phyloP scores from a whole-genome alignment of 2,888 invertebrate genomes.

The Acanthosepion esculentum region DNA sequence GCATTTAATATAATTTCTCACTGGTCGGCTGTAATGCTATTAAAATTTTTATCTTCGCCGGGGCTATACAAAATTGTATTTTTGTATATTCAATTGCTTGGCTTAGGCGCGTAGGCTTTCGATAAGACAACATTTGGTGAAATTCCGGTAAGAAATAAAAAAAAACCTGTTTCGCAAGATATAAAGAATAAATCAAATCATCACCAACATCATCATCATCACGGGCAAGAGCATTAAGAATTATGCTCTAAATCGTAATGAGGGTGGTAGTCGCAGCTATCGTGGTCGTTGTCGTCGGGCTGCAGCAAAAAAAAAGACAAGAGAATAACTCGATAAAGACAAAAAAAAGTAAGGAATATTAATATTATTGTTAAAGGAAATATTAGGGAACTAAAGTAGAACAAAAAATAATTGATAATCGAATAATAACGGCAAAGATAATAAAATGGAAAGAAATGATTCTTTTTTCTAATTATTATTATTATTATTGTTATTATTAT shows the following conservation, averaged over 20 bases:
- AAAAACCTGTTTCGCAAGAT: not conserved
- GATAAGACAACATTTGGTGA: constrained; percentile 14
- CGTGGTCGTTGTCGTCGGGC: not conserved
- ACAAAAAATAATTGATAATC: not conserved
- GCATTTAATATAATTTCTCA: not conserved
- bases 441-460: not conserved
- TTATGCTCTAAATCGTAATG: not conserved
- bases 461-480: too few species aligned
- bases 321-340: not conserved
- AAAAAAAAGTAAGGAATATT: not conserved
- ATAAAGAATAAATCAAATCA: too few species aligned
- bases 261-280: not conserved
- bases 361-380: not conserved
- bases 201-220: too few species aligned
- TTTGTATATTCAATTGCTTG: constrained; percentile 17
- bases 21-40: not conserved
- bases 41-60: constrained; percentile 24
- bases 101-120: not conserved
- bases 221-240: not conserved
- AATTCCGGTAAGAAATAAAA: not conserved
- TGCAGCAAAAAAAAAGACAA: not conserved
- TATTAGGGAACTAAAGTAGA: not conserved
- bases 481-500: too few species aligned
- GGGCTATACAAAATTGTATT: not conserved
- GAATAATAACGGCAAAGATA: not conserved